Percentiles rank a stretch among this genome's conserved stretches.
Evolutionary conservation across 2,113 vertebrate genomes (phyloP).

Genomic region (Aphyosemion australe): DNA sequence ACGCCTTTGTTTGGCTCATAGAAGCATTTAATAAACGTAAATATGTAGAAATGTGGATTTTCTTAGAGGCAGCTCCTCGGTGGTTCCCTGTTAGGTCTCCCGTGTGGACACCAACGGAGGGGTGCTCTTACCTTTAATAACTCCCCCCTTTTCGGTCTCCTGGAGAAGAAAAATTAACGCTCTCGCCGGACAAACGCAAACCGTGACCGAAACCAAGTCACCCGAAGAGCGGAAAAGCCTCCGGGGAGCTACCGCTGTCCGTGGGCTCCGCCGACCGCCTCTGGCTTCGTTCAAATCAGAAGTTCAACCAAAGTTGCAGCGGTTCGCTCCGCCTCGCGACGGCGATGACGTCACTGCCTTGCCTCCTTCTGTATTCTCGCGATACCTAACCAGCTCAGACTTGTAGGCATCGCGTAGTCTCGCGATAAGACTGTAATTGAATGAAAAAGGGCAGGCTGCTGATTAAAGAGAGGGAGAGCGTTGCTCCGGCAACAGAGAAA

Average conservation of each 20-base stretch:
- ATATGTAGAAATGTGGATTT: neutral
- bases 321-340: constrained; percentile 68
- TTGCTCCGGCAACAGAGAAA: constrained; percentile 75
- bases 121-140: constrained; percentile 61
- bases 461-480: constrained; percentile 38
- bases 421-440: constrained; percentile 35
- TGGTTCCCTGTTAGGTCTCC: neutral
- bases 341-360: constrained; percentile 71
- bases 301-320: constrained; percentile 82
- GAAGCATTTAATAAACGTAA: neutral
- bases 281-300: constrained; percentile 72
- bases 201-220: constrained; percentile 6
- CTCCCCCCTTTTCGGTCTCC: constrained; percentile 48
- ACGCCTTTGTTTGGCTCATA: neutral
- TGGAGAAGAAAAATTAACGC: constrained; percentile 21
- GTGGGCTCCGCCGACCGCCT: constrained; percentile 51
- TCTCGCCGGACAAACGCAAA: constrained; percentile 3
- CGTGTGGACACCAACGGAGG: neutral
- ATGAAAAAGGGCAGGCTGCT: neutral
- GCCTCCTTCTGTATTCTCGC: constrained; percentile 59
- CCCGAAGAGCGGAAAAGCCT: constrained; percentile 13
- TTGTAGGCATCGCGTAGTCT: constrained; percentile 1
- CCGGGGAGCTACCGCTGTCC: constrained; percentile 26
- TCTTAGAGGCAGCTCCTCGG: neutral
- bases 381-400: constrained; percentile 26